Conservation (phyloP, 2,797 vertebrate species). For the Argyrosomus regius region DNA sequence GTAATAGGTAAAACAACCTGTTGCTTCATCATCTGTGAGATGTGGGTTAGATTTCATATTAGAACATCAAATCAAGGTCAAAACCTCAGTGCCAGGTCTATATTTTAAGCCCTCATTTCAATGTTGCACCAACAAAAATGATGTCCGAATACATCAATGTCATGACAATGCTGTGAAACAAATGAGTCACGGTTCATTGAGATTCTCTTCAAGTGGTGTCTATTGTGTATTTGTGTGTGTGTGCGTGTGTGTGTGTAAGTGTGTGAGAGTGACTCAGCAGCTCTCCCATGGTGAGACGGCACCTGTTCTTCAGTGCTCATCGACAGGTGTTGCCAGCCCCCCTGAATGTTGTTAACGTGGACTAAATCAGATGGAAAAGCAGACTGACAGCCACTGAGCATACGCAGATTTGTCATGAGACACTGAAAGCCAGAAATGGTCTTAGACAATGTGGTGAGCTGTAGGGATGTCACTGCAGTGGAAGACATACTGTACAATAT, state of each 20-base stretch:
- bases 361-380: constrained; percentile 65
- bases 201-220: constrained; percentile 12
- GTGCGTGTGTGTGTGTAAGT: constrained; percentile 15
- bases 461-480: neutral
- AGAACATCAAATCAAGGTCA: constrained; percentile 3
- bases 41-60: neutral
- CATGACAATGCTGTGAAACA: constrained; percentile 26
- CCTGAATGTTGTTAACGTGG: constrained; percentile 65
- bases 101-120: constrained; percentile 8
- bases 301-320: constrained; percentile 63
- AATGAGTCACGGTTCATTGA: constrained; percentile 27
- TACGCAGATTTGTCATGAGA: constrained; percentile 25
- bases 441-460: constrained; percentile 11
- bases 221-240: constrained; percentile 9
- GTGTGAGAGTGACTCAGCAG: constrained; percentile 64
- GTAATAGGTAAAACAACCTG: neutral
- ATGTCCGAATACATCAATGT: neutral
- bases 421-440: constrained; percentile 28
- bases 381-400: constrained; percentile 51
- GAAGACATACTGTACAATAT: neutral
- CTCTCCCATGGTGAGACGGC: constrained; percentile 48
- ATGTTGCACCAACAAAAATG: neutral
- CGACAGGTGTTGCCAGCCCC: constrained; percentile 69
- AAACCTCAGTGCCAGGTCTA: neutral
- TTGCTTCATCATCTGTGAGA: constrained; percentile 4